Evolutionary conservation across 2,797 vertebrate species (phyloP).

Genomic region (Emydoidea blandingii): DNA sequence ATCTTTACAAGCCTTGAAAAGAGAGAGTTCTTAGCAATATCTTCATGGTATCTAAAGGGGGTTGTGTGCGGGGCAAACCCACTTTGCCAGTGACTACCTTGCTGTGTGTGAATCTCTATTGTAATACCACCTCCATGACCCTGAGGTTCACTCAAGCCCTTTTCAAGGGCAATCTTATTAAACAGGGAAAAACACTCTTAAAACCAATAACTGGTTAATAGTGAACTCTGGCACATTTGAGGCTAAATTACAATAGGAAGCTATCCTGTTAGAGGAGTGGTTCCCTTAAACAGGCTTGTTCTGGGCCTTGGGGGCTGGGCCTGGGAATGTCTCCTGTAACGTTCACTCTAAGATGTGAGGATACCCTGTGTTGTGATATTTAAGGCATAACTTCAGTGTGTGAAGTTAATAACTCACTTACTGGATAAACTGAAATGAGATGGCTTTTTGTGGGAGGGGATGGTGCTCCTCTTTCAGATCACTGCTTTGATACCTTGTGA

Average conservation of each 20-base stretch:
- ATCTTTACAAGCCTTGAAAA: neutral
- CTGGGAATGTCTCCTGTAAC: neutral
- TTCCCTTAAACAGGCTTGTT: neutral
- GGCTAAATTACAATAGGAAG: neutral
- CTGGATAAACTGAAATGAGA: neutral
- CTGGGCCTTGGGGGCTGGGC: neutral
- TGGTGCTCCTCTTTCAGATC: neutral
- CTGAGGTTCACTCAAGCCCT: neutral
- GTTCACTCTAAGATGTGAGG: neutral
- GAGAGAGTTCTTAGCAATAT: neutral
- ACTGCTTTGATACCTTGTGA: neutral
- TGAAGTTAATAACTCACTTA: neutral
- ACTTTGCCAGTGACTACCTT: neutral
- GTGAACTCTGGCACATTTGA: neutral
- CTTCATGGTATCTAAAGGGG: neutral
- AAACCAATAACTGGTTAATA: neutral
- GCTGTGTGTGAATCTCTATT: neutral
- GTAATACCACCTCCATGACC: neutral
- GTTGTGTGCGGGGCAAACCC: neutral
- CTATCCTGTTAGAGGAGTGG: neutral
- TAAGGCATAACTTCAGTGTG: neutral
- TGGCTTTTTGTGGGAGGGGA: neutral
- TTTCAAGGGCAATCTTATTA: neutral
- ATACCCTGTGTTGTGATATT: neutral
- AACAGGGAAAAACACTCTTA: neutral